Evolutionary conservation across 2,113 vertebrate genomes (phyloP), one percentile per base, ranked within the genome.

Genomic region (Helogale parvula): DNA sequence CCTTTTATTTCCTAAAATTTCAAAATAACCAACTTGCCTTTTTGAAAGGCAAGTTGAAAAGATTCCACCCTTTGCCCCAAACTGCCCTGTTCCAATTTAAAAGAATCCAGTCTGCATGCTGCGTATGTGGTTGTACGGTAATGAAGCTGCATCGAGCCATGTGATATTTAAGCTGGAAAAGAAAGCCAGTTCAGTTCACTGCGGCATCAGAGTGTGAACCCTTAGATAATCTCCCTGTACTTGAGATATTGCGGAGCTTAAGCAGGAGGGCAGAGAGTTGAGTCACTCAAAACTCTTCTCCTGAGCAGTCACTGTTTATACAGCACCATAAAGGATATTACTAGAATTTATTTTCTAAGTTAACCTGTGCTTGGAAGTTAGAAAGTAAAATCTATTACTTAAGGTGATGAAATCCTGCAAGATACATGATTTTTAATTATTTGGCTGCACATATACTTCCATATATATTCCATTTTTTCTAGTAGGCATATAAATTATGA

Each of bases 1-100:
- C 77, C 69, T 97, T 94, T 91, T 91, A 91, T 97, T 97, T 96
- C 93, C 97, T 98, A 97, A 98, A 97, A 98, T 82, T 97, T 98
- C 97, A 98, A 97, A 96, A 90, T 77, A 98, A 96, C 83, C 72
- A 95, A 98, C 50, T 74, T 97, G 96, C 86, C 87, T 95, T 83
- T 93, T 88, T 65, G 74, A 88, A 94, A 93, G 38, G 38, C 47
- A 66, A 94, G 69, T 84, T 85, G 72, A 50, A 54, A 87, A 65
- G 38, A 93, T 72, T 82, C 50, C 2, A 60, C 47, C 52, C 60
- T 87, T 96, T 93, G 63, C 50, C 86, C 90, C 2, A 45, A 84
- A 93, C 31, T 93, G 47, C 33, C 38, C 10, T 27, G 68, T 90
- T 91, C 41, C n/a, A 88, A 17, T 74, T n/a, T 33, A 74, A 97